A percentile compares a stretch with the other conserved stretches of the same genome.
phyloP scores from a whole-genome alignment of 2,797 vertebrate species.

The Vespertilio murinus region DNA sequence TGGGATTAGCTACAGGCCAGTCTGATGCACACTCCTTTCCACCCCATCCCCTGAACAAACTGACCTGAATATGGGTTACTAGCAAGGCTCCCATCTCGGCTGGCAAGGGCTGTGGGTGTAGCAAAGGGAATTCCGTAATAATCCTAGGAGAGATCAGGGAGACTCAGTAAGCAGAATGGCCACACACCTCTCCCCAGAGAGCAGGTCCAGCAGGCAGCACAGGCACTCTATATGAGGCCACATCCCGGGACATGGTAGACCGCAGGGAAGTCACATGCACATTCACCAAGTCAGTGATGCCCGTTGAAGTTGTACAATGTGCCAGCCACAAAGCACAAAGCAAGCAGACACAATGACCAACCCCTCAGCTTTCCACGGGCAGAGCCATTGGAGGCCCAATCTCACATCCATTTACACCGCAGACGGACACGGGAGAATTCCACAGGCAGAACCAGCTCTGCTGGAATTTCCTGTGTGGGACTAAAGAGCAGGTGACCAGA shows the following conservation, averaged over 20 bases:
- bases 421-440: not conserved
- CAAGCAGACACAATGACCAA: not conserved
- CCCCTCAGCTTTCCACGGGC: not conserved
- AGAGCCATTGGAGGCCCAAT: not conserved
- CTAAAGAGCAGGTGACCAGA: not conserved
- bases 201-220: not conserved
- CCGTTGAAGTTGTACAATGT: fast-evolving
- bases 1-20: not conserved
- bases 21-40: too few relatives aligned
- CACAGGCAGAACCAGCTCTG: not conserved
- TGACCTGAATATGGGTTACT: slow-evolving; percentile 97
- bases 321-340: fast-evolving
- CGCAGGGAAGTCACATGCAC: not conserved
- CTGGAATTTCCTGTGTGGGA: not conserved
- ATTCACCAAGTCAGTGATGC: not conserved
- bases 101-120: slow-evolving; percentile 92
- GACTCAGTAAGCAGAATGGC: not conserved
- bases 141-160: slow-evolving; percentile 87
- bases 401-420: not conserved
- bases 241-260: not conserved
- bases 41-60: slow-evolving; percentile 26
- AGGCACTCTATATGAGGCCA: not conserved
- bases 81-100: slow-evolving; percentile 93
- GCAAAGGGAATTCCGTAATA: slow-evolving; percentile 99
- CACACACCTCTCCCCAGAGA: not conserved